Evolutionary conservation across 2,113 vertebrate genomes (phyloP), one percentile per base, ranked within the genome.

Genomic region (Cyprinus carpio): DNA sequence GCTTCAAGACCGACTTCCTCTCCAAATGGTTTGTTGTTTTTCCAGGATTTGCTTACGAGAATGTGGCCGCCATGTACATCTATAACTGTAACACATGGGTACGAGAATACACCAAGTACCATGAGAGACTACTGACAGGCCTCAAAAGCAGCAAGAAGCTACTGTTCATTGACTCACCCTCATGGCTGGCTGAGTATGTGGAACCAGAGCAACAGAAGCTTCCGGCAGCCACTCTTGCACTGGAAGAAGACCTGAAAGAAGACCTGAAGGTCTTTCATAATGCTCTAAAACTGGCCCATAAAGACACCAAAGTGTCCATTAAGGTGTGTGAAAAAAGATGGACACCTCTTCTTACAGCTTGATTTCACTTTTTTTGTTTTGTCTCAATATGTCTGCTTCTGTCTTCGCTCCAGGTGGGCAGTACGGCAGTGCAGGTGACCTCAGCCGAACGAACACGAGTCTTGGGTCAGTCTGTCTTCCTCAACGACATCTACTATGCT

Each of bases 21-120:
- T 99, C 98, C 76, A 99, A 99, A 91, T 99, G 98, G 98, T 99
- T 99, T 87, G 98, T 99, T 75, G 98, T 99, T 87, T 99, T 99
- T 89, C 98, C 97, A 56, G 97, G 97, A 86, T 98, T 98, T 85
- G 98, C 98, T 74, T 99, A 99, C 6, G 97, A 99, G 92, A 99
- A 99, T 1, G 98, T 99, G 27, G 95, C 96, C 20, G 93, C 97
- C 7, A 97, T 99, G 84, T 99, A 96, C 89, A 95, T 99, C 88
- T 98, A 99, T 93, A 99, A 99, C 94, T 99, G 98, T 92, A 99
- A 99, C 92, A 98, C 97, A 12, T 99, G 97, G 98, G 98, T 99
- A 89, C 95, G 97, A 89, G 98, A 99, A 92, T 99, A 99, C 87
- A 99, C 98, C 76, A 99, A 99, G 90, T 99, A 99, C 90, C 98